Percentiles rank a stretch among this genome's conserved stretches.
These are phyloP conservation scores for Serinus canaria DNA, from an alignment of 2,113 vertebrate genomes.

Conservation along the genomic window DNA sequence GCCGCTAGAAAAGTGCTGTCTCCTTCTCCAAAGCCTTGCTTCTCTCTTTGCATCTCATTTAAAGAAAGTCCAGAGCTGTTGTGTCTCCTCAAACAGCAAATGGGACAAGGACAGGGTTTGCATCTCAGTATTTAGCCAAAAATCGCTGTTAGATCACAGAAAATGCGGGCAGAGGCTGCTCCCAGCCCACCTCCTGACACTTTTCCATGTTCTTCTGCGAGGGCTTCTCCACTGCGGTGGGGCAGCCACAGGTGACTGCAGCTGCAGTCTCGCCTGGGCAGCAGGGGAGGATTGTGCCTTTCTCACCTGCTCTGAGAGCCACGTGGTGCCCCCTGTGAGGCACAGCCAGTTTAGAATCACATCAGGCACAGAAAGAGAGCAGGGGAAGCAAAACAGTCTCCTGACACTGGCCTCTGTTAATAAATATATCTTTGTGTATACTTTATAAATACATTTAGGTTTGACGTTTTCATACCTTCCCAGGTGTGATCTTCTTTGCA, in stretches of 20 bases:
- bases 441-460: background rate
- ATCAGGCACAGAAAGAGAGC: background rate
- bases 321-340: accelerated
- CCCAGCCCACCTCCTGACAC: accelerated
- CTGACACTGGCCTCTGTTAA: background rate
- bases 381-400: background rate
- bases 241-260: too few species aligned
- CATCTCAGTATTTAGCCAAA: background rate
- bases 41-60: too few species aligned
- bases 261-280: background rate
- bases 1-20: background rate
- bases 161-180: background rate
- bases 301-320: too few species aligned
- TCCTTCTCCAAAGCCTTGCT: background rate
- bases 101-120: accelerated
- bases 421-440: accelerated
- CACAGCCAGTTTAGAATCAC: accelerated
- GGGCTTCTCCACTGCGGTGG: accelerated
- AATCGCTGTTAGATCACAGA: accelerated
- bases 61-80: too few species aligned
- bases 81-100: background rate
- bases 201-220: accelerated
- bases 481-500: background rate
- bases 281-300: accelerated
- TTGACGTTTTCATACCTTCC: background rate